Evolutionary conservation across 2,888 invertebrate genomes (phyloP), one percentile per base, ranked within the genome.

Genomic region (Lochmaea crataegi): DNA sequence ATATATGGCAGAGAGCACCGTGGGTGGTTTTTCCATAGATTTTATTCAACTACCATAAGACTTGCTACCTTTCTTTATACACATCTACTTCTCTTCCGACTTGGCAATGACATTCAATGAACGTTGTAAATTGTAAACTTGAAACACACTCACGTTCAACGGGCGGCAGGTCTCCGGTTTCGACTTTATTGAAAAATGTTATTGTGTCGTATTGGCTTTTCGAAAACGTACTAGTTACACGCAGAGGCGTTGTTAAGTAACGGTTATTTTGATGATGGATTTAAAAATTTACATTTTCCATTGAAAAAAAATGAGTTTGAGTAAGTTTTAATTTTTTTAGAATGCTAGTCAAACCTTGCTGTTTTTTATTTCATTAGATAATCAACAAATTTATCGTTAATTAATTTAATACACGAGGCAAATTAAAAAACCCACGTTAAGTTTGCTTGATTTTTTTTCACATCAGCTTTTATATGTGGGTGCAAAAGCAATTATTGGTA

Each of bases 61-160:
- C 42, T 26, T 42, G 41, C 41, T 61, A 61, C 61, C 42, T 61
- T 60, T 60, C 60, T 60, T 42, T 61, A 61, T 61, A 16, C n/a
- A 48, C 41, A 26, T 61, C 38, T 61, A 61, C 38, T 61, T 61
- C 61, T 67, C 73, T 74, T 74, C 73, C 70, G 70, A 74, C 70
- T 45, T 70, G 63, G 57, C 71, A 65, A 41, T 71, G 74, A 74
- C 74, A 68, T 67, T 63, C 58, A 74, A 74, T 71, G 58, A 53
- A 71, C 71, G 68, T 57, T 64, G 60, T 68, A 72, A 74, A 65
- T 57, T 64, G 60, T 68, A 72, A 74, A 65, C 51, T 67, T 65
- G 68, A 72, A 51, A 53, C 38, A 68, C 57, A 45, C 68, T 41
- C 65, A 48, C 48, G 26, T 66, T 56, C 66, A 48, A 12, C 42